A percentile compares a stretch with the other conserved stretches of the same genome.
Conservation (phyloP, 2,113 vertebrate species). For the Gila orcuttii region DNA sequence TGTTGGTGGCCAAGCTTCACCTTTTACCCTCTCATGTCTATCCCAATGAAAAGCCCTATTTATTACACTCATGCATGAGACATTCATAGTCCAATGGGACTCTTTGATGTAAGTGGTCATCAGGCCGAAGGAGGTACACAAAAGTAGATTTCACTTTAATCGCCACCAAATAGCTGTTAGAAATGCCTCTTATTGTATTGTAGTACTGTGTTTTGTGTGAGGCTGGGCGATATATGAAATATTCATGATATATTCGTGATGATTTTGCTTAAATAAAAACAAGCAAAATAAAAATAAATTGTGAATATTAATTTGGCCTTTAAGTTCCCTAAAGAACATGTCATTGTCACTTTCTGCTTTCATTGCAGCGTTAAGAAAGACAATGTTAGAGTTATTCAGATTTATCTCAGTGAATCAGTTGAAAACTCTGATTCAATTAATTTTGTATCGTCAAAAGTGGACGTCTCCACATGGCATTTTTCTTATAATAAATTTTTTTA, state of each 20-base stretch:
- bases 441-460: neutral
- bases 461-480: neutral
- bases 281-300: neutral
- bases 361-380: neutral
- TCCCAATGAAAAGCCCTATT: slow-evolving; percentile 7
- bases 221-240: neutral
- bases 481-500: neutral
- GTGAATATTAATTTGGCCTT: neutral
- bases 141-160: neutral
- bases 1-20: slow-evolving; percentile 79
- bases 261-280: neutral
- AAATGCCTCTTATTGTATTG: neutral
- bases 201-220: neutral
- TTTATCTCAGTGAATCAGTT: neutral
- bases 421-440: neutral
- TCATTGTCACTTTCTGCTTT: neutral
- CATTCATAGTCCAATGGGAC: neutral
- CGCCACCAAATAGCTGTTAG: neutral
- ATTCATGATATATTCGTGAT: neutral
- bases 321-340: neutral
- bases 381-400: neutral
- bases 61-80: slow-evolving; percentile 5
- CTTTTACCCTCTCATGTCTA: neutral
- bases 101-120: neutral
- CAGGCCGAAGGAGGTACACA: neutral